Percentiles rank a stretch among this genome's conserved stretches.
phyloP scores from a whole-genome alignment of 2,113 vertebrate species.

The Atherinomorus stipes region DNA sequence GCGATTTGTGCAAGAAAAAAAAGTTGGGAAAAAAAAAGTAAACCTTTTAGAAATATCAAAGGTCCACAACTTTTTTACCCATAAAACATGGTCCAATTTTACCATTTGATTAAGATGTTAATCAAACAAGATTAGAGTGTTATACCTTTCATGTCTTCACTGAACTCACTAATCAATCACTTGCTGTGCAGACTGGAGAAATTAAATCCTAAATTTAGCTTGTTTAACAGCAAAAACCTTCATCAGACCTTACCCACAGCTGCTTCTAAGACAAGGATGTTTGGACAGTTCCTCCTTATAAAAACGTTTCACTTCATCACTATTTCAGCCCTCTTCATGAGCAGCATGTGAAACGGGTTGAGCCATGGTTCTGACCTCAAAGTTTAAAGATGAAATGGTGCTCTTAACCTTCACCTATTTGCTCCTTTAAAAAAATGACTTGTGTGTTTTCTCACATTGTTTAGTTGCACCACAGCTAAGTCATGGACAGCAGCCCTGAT shows the following conservation, averaged over 20 bases:
- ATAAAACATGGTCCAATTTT: background rate
- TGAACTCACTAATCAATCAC: background rate
- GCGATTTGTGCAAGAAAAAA: background rate
- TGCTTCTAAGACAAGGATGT: background rate
- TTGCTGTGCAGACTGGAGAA: background rate
- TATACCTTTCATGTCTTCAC: background rate
- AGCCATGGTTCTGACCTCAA: too few species aligned
- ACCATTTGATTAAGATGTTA: background rate
- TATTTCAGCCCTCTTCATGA: too few species aligned
- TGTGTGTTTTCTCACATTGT: background rate
- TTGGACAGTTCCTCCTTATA: too few species aligned
- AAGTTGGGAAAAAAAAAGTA: too few species aligned
- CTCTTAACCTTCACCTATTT: background rate
- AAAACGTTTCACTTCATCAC: background rate
- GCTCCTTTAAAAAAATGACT: background rate
- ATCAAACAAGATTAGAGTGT: too few species aligned
- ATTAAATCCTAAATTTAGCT: background rate
- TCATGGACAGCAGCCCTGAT: background rate
- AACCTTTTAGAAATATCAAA: too few species aligned
- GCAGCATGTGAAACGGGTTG: too few species aligned
- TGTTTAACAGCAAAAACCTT: background rate
- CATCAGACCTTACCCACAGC: background rate
- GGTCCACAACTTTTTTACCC: background rate
- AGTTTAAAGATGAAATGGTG: too few species aligned
- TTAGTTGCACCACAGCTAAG: background rate